Evolutionary conservation across 2,797 vertebrate genomes (phyloP), one percentile per base, ranked within the genome.

Genomic region (Lithobates pipiens): DNA sequence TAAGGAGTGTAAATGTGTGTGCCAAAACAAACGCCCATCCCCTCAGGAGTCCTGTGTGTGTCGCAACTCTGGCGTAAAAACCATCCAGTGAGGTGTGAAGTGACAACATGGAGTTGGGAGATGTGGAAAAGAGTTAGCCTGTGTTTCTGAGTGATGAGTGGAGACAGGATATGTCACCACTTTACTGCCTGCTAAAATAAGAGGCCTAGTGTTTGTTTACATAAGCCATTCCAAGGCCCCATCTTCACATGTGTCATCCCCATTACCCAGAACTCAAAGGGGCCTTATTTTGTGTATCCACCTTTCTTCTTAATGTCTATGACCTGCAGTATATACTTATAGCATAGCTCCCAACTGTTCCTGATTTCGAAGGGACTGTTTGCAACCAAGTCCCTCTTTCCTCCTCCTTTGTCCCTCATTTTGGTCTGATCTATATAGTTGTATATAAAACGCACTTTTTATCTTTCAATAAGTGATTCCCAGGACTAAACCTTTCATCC

Each of bases 131-230:
- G 89, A 85, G 80, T 77, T 89, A 89, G 86, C 88, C 89, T 88
- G 78, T 79, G 75, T 80, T 65, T 88, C 76, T 83, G 87, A 92
- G 77, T 90, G 90, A 90, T 89, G 91, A 90, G 85, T 83, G 88
- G 85, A 83, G 90, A 82, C 87, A 83, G 85, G 25, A 80, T 89
- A 54, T 65, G 4, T 91, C 80, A 78, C 80, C 76, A 78, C 42
- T 79, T 83, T 79, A 79, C 42, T 65, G 80, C 68, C 25, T 50
- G 75, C 80, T 86, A 83, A 74, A 81, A 83, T 80, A 67, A 69
- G 74, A 67, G 80, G 0, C 70, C 69, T 11, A 63, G 27, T 85
- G 61, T 87, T 83, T 86, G 61, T 83, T 86, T 82, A 68, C 50
- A 36, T 34, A 74, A 75, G n/a, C 15, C 36, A 70, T 65, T 74